Base-by-base conservation (phyloP, 2,113 vertebrate species). In the Psittacula cyanocephala region DNA sequence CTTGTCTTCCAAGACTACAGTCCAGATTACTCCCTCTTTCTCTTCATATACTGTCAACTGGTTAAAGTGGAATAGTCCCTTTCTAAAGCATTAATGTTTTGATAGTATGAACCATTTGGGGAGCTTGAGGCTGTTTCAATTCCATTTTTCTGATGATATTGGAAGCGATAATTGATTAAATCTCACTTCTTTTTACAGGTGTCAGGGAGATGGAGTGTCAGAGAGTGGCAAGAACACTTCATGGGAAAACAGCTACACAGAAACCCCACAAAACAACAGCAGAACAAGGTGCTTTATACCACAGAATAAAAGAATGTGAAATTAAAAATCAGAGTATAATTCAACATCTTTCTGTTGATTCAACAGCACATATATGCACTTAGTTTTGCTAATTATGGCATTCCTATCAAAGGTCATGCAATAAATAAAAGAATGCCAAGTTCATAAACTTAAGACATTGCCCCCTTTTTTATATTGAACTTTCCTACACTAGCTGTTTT, bases 101-200 rank as follows among this genome's bases (percentile, higher is more conserved):
- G 59, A n/a, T 53, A 5, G 28, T 35, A 29, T 57, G 15, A 86
- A 25, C 17, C 20, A 55, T 31, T 15, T 72, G 6, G 3, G 37
- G 8, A 5, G 8, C 28, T 71, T 67, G 46, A 11, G n/a, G n/a
- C 16, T 83, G 22, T 78, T 94, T 89, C 55, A 86, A n/a, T 88
- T 91, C 13, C 4, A 13, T 57, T 90, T 95, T 89, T 59, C 25
- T 71, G 64, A 49, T 67, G 4, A 70, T 62, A 89, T 53, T 83
- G 77, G 37, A 91, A 92, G 69, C 24, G 49, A 91, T 89, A 90
- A 93, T 86, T 92, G 57, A 82, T 87, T 72, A 79, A 94, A 88
- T 84, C 69, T 85, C 69, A 79, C 57, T 62, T 94, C 22, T 71
- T 90, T 94, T 78, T 76, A 72, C 28, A 72, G 9, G 7, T 81